phyloP scores from a whole-genome alignment of 2,113 vertebrate species.

The Dasyornis broadbenti region DNA sequence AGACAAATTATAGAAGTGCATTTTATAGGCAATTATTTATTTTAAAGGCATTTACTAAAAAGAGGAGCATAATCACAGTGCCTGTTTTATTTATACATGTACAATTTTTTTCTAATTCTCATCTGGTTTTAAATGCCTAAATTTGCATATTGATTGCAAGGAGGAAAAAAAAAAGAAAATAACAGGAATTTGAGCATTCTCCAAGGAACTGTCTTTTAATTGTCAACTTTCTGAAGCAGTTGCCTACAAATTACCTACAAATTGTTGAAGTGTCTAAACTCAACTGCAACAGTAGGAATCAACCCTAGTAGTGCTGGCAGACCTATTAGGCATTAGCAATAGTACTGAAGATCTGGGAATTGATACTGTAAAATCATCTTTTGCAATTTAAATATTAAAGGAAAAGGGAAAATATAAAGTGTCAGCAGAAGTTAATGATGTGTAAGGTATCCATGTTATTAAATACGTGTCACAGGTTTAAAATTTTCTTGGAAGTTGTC shows the following conservation, averaged over 20 bases:
- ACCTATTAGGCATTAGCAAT: neutral
- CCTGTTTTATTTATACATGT: neutral
- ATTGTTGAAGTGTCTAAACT: neutral
- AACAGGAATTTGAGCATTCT: neutral
- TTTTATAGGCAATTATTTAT: neutral
- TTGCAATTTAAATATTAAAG: neutral
- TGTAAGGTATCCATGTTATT: neutral
- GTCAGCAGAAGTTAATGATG: neutral
- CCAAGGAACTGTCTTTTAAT: neutral
- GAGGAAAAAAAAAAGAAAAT: neutral
- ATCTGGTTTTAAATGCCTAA: neutral
- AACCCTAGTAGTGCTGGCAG: neutral
- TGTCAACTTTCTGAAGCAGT: neutral
- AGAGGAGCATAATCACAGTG: neutral
- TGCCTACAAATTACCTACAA: neutral
- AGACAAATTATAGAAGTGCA: neutral
- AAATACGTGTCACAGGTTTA: neutral
- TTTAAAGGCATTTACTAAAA: neutral
- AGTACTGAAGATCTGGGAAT: neutral
- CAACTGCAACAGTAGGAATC: neutral
- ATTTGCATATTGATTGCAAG: neutral
- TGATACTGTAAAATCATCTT: neutral
- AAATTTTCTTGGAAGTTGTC: neutral
- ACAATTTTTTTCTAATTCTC: neutral
- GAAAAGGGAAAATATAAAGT: neutral